Conservation (phyloP, 2,113 vertebrate genomes). For the Strix aluco region DNA sequence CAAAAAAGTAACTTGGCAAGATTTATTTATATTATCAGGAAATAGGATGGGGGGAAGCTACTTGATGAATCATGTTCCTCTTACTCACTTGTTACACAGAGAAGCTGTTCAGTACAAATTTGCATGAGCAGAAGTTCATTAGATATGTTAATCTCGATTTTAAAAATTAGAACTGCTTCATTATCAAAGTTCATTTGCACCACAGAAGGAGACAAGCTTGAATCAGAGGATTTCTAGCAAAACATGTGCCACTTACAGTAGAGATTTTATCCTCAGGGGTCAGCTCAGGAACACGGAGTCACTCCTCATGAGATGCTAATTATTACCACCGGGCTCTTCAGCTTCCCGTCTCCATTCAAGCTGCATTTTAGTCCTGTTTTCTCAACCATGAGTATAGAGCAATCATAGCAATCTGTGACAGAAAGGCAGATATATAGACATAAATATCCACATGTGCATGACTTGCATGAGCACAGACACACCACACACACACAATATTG, state of each 20-base stretch:
- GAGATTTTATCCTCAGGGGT: neutral
- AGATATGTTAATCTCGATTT: neutral
- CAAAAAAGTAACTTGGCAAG: neutral
- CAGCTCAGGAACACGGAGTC: neutral
- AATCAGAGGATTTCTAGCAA: neutral
- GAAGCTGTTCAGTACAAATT: neutral
- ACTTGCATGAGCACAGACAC: neutral
- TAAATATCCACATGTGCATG: neutral
- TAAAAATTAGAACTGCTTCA: neutral
- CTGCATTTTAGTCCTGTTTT: neutral
- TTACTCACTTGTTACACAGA: neutral
- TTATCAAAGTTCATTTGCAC: neutral
- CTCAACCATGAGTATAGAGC: neutral
- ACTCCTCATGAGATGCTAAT: neutral
- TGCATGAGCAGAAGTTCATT: neutral
- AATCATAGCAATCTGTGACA: neutral
- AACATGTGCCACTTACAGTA: neutral
- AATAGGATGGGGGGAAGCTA: neutral
- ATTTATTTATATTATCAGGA: neutral
- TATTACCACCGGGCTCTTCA: neutral
- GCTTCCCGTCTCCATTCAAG: accelerated
- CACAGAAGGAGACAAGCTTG: neutral
- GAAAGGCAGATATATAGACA: neutral
- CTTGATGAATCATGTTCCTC: neutral
- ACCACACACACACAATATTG: neutral